These are phyloP conservation scores for Axea sp. DNA, from an alignment of 2,888 invertebrate genomes.

Conservation along the genomic window DNA sequence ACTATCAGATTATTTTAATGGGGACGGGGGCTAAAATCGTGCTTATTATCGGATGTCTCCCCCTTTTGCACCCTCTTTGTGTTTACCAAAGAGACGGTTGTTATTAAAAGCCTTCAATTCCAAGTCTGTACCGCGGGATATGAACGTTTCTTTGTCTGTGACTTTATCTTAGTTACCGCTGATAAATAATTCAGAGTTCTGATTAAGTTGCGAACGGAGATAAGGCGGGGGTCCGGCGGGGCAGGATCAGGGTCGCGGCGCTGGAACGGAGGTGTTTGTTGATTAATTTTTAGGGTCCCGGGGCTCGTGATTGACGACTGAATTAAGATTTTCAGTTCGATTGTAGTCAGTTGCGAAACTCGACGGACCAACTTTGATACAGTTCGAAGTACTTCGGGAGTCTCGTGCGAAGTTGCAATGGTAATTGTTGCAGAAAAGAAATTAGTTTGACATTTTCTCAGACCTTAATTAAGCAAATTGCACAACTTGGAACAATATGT, in stretches of 20 bases:
- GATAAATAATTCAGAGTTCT: slow-evolving; percentile 42
- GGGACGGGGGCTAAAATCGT: slow-evolving; percentile 32
- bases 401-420: not conserved
- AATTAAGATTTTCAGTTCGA: slow-evolving; percentile 19
- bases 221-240: not conserved
- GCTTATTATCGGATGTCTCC: slow-evolving; percentile 61
- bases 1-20: slow-evolving; percentile 66
- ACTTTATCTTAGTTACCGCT: slow-evolving; percentile 9
- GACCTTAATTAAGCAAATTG: slow-evolving; percentile 4
- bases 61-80: not conserved
- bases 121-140: slow-evolving; percentile 2
- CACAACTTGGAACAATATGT: too few relatives aligned
- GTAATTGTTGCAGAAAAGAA: not conserved
- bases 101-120: slow-evolving; percentile 55
- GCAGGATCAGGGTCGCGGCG: not conserved
- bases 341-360: slow-evolving; percentile 14
- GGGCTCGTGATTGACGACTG: slow-evolving; percentile 24
- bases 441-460: not conserved
- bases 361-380: slow-evolving; percentile 3
- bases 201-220: slow-evolving; percentile 32
- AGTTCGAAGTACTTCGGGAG: not conserved
- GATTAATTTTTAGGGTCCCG: slow-evolving; percentile 33
- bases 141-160: slow-evolving; percentile 25
- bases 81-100: not conserved
- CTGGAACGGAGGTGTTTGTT: slow-evolving; percentile 15